phyloP scores from a whole-genome alignment of 1,140 invertebrate species.

The Antheraea mylitta region DNA sequence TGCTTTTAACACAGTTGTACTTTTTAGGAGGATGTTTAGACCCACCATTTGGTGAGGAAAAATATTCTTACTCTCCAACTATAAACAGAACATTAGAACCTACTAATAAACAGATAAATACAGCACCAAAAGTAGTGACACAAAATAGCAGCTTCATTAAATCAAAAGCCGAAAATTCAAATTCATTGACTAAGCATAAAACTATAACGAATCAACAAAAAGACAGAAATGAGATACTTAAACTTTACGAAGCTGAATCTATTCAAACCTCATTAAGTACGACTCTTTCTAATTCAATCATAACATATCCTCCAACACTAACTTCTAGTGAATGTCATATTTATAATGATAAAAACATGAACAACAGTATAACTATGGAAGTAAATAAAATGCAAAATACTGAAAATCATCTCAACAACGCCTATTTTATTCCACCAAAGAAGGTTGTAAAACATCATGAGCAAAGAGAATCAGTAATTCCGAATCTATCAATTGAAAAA shows the following conservation, averaged over 20 bases:
- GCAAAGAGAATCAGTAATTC: neutral
- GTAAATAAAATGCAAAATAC: constrained; percentile 22
- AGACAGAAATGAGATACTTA: constrained; percentile 4
- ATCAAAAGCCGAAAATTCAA: neutral
- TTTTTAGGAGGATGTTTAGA: constrained; percentile 62
- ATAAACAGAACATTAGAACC: neutral
- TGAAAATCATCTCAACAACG: constrained; percentile 30
- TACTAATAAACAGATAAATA: neutral
- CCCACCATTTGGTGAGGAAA: constrained; percentile 64
- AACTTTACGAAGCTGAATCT: constrained; percentile 14
- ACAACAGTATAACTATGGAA: constrained; percentile 26
- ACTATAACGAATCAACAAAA: neutral
- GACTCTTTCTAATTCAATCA: constrained; percentile 40
- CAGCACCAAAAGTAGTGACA: neutral
- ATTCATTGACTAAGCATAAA: neutral
- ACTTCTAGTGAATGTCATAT: constrained; percentile 19
- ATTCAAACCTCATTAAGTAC: constrained; percentile 22
- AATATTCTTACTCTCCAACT: constrained; percentile 44
- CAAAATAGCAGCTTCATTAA: neutral
- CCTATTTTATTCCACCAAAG: constrained; percentile 42
- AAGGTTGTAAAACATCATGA: constrained; percentile 13
- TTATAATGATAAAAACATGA: constrained; percentile 23
- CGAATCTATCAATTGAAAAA: neutral
- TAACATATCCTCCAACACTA: constrained; percentile 45
- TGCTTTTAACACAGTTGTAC: neutral